Percentiles rank a stretch among this genome's conserved stretches.
Conservation (phyloP, 2,888 invertebrate species). For the Mechanitis messenoides region DNA sequence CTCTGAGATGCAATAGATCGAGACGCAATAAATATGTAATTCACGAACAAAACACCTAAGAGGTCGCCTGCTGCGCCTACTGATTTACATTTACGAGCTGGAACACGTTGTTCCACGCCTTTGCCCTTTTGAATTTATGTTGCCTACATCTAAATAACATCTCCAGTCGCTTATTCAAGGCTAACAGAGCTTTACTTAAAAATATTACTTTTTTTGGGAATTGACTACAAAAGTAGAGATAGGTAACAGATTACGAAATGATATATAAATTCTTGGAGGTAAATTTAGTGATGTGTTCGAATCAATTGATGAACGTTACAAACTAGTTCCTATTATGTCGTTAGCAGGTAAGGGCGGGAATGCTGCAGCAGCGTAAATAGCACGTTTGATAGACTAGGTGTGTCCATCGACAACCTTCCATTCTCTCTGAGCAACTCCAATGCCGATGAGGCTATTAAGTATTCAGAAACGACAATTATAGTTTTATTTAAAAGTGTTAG, state of each 20-base stretch:
- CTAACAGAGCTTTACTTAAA: constrained; percentile 11
- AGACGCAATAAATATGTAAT: constrained; percentile 59
- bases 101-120: constrained; percentile 59
- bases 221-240: too few relatives aligned
- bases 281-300: background rate
- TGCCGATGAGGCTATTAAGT: constrained; percentile 63
- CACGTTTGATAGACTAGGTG: constrained; percentile 50
- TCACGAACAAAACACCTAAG: constrained; percentile 65
- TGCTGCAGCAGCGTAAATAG: constrained; percentile 55
- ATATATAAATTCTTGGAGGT: too few relatives aligned
- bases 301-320: constrained; percentile 27
- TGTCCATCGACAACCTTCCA: constrained; percentile 68
- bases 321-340: constrained; percentile 46
- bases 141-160: constrained; percentile 55
- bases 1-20: constrained; percentile 38
- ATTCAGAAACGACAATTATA: constrained; percentile 41
- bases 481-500: constrained; percentile 26
- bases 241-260: too few relatives aligned
- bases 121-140: constrained; percentile 66
- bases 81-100: constrained; percentile 62
- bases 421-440: constrained; percentile 60
- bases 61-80: constrained; percentile 70
- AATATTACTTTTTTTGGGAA: background rate
- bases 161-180: constrained; percentile 34
- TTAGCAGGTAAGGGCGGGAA: constrained; percentile 53